Conservation (phyloP, 2,888 invertebrate genomes). For the Epistrophe grossulariae region DNA sequence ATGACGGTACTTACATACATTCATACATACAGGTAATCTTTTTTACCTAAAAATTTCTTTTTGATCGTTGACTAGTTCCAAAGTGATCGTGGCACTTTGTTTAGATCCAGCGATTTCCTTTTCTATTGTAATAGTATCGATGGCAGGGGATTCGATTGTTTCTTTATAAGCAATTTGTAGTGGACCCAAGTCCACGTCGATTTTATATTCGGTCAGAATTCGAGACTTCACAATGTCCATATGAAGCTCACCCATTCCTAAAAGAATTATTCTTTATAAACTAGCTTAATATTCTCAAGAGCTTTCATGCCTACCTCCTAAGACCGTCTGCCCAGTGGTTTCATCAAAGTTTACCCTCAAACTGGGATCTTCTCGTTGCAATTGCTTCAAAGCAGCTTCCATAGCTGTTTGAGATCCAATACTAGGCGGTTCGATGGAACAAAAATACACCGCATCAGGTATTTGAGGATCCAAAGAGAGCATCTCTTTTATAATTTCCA, state of each 20-base stretch:
- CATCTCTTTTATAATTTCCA: slow-evolving; percentile 78
- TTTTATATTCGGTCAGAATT: slow-evolving; percentile 93
- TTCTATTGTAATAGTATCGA: slow-evolving; percentile 79
- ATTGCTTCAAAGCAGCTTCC: slow-evolving; percentile 91
- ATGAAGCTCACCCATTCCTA: slow-evolving; percentile 98
- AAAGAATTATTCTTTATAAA: not conserved
- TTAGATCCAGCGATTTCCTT: slow-evolving; percentile 83
- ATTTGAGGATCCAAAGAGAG: slow-evolving; percentile 87
- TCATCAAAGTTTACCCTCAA: slow-evolving; percentile 89
- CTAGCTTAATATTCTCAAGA: not conserved
- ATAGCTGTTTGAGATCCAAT: slow-evolving; percentile 89
- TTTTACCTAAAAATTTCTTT: slow-evolving; percentile 85
- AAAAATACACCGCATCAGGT: slow-evolving; percentile 98
- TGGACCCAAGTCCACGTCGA: slow-evolving; percentile 95
- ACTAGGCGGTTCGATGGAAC: slow-evolving; percentile 96
- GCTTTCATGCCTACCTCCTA: slow-evolving; percentile 86
- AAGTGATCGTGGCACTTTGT: slow-evolving; percentile 81
- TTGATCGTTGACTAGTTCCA: slow-evolving; percentile 82
- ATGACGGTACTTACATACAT: not conserved
- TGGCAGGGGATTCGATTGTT: slow-evolving; percentile 84
- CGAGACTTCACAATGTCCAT: slow-evolving; percentile 96
- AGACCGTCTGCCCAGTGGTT: slow-evolving; percentile 94
- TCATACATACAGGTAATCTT: not conserved
- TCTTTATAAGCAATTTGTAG: slow-evolving; percentile 97
- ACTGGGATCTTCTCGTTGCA: slow-evolving; percentile 96